Base-by-base conservation (phyloP, 2,888 invertebrate species). In the Ptilodon capucinus region DNA sequence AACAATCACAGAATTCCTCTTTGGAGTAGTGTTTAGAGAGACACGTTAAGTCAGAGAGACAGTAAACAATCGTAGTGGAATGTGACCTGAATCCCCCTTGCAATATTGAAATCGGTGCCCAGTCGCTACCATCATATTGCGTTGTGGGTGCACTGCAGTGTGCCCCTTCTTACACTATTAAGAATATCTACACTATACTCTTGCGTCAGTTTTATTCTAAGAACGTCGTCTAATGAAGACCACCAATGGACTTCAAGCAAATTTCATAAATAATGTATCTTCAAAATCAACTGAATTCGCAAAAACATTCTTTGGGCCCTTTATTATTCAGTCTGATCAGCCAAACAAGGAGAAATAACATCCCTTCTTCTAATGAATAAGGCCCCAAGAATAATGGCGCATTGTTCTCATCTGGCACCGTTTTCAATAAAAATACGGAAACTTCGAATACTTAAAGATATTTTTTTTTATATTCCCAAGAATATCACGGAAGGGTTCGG, bases 301-400 rank as follows among this genome's bases (percentile, higher is more conserved):
- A 39, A 39, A 38, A 39, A 39, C 39, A 19, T 39, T 21, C 21
- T 25, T 25, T 8, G 6, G 16, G n/a, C 40, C 14, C 14, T 25
- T 28, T 44, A 43, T 41, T 39, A 14, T 25, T 39, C 40, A 43
- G 57, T 40, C 44, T 52, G 60, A 61, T 59, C 60, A 60, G 48
- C 54, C 46, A 55, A 61, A 48, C 42, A 56, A 55, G 53, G 64
- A 60, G 41, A 54, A 68, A 58, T 52, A 66, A 64, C 57, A 62
- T 64, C 54, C 63, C 58, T 54, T 67, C 58, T 55, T 49, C 55
- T 72, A 74, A 77, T 77, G 71, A 78, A 76, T 69, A 71, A 57
- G 64, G 67, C 66, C 67, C 71, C 66, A 68, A 65, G 72, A 69
- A 71, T 68, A 76, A 79, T 63, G 58, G 58, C 50, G 66, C 66